These are phyloP conservation scores for Tringa solitaria DNA, from an alignment of 2,113 vertebrate genomes.

Conservation along the genomic window DNA sequence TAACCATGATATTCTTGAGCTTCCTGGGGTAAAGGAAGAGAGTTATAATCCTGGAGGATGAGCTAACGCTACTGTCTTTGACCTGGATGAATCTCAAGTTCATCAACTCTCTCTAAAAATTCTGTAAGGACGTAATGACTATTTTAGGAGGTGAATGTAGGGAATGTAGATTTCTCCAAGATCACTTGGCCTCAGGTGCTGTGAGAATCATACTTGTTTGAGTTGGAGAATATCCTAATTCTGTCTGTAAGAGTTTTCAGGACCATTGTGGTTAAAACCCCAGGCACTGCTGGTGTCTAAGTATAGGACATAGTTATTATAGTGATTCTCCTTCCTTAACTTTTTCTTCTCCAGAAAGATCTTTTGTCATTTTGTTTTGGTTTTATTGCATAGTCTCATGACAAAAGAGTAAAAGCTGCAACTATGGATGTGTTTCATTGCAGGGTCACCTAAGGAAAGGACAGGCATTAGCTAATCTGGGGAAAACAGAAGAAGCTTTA, in stretches of 20 bases:
- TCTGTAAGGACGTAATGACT: accelerated
- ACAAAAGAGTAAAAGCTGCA: neutral
- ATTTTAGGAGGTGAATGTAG: neutral
- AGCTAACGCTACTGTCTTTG: neutral
- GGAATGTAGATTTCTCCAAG: neutral
- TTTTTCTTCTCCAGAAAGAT: neutral
- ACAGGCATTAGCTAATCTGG: slow-evolving; percentile 84
- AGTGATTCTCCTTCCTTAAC: neutral
- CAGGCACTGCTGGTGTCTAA: neutral
- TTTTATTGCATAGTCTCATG: neutral
- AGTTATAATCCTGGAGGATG: neutral
- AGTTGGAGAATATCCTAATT: neutral
- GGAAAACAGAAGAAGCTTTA: slow-evolving; percentile 87
- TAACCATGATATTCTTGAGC: neutral
- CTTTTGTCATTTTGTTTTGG: neutral
- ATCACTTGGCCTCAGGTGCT: neutral
- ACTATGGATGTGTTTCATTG: neutral
- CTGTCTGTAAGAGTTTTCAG: neutral
- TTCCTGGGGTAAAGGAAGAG: neutral
- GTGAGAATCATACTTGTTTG: neutral
- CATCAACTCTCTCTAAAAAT: neutral
- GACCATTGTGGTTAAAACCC: neutral
- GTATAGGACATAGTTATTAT: neutral
- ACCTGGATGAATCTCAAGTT: neutral
- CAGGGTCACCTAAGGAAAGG: slow-evolving; percentile 89